phyloP scores from a whole-genome alignment of 2,113 vertebrate species.

The Clarias batrachus region DNA sequence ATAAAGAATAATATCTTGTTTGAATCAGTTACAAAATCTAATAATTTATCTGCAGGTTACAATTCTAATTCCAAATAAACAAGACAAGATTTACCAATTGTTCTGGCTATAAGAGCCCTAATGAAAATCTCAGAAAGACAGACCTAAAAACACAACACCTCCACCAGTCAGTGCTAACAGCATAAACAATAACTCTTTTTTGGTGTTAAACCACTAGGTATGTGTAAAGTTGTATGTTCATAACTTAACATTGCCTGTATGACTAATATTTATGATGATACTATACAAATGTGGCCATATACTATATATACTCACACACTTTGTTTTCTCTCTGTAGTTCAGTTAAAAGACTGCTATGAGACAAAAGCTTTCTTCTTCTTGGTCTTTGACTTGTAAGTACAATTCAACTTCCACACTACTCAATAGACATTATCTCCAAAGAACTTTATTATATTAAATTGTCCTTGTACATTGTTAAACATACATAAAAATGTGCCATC shows the following conservation, averaged over 20 bases:
- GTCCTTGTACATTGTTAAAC: neutral
- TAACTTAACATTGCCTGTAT: neutral
- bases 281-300: neutral
- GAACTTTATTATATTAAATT: neutral
- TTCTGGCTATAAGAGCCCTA: neutral
- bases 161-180: neutral
- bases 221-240: neutral
- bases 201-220: neutral
- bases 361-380: conserved; percentile 95
- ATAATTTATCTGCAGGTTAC: neutral
- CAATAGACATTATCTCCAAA: neutral
- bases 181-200: neutral
- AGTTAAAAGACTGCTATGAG: conserved; percentile 93
- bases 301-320: neutral
- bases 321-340: conserved; percentile 77
- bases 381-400: conserved; percentile 95
- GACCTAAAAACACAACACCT: neutral
- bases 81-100: neutral
- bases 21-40: neutral
- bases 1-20: neutral
- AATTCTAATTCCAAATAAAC: neutral
- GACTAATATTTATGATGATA: neutral
- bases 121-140: neutral
- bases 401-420: neutral
- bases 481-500: neutral